Conservation (phyloP, 1,140 invertebrate species). For the Drosophila dunni region DNA sequence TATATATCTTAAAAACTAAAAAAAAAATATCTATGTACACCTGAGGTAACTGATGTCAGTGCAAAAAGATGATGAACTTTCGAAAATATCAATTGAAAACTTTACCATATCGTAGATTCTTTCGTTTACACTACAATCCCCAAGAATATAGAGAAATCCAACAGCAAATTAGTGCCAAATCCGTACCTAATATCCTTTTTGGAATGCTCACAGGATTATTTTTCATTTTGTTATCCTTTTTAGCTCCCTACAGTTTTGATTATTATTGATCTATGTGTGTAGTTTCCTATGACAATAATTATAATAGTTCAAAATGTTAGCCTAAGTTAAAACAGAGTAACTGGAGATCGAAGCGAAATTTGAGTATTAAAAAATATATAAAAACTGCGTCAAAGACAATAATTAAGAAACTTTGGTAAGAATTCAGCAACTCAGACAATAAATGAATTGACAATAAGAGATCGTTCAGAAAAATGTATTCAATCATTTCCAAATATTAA, state of each 20-base stretch:
- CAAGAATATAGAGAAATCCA: constrained; percentile 23
- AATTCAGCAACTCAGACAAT: constrained; percentile 56
- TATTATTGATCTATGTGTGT: constrained; percentile 26
- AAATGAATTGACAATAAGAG: constrained; percentile 69
- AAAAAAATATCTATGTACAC: constrained; percentile 41
- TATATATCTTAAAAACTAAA: constrained; percentile 37
- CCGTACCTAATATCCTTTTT: constrained; percentile 58
- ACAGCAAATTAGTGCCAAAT: constrained; percentile 64
- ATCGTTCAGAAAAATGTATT: constrained; percentile 35
- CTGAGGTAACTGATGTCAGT: constrained; percentile 76
- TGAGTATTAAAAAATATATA: neutral
- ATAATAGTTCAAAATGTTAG: constrained; percentile 29
- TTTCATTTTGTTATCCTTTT: neutral
- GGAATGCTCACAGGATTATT: neutral
- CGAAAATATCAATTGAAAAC: constrained; percentile 58
- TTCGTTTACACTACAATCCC: constrained; percentile 19
- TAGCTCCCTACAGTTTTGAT: constrained; percentile 37
- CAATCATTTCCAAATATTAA: constrained; percentile 41
- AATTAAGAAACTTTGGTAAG: constrained; percentile 55
- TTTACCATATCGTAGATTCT: constrained; percentile 62
- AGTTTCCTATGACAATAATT: constrained; percentile 40
- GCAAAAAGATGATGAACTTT: constrained; percentile 63
- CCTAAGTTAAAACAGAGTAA: constrained; percentile 17
- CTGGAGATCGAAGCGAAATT: constrained; percentile 13
- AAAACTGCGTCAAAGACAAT: constrained; percentile 79